Evolutionary conservation across 2,113 vertebrate species (phyloP).

Genomic region (Chelonoidis abingdonii): DNA sequence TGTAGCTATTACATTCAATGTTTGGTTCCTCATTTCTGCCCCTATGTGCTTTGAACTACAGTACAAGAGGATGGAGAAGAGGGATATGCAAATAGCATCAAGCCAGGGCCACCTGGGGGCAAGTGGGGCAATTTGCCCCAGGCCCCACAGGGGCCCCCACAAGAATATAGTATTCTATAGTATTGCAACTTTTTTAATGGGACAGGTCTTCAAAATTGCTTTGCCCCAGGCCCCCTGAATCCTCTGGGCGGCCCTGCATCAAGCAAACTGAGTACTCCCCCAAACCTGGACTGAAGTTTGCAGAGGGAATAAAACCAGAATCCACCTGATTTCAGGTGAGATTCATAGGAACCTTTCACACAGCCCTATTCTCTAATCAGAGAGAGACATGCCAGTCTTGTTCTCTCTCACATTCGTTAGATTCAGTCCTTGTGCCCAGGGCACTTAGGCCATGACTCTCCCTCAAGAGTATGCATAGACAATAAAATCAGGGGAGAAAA

Average conservation of each 20-base stretch:
- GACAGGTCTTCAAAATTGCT: no score
- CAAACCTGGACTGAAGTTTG: background rate
- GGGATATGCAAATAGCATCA: background rate
- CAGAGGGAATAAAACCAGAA: background rate
- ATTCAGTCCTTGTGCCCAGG: background rate
- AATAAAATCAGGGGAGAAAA: background rate
- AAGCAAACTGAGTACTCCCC: background rate
- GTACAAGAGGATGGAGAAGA: background rate
- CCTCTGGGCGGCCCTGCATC: no score
- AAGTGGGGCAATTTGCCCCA: no score
- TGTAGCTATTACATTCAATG: accelerated
- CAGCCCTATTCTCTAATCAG: background rate
- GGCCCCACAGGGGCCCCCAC: no score
- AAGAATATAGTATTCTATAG: no score
- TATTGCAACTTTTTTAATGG: no score
- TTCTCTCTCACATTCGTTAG: background rate
- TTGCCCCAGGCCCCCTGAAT: no score
- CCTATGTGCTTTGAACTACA: background rate
- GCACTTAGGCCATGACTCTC: background rate
- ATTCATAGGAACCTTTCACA: background rate
- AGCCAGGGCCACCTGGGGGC: accelerated
- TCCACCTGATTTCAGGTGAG: background rate
- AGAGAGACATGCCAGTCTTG: background rate
- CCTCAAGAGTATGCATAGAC: background rate
- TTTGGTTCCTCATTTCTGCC: background rate